Evolutionary conservation across 2,113 vertebrate genomes (phyloP).

Genomic region (Rhabdornis inornatus): DNA sequence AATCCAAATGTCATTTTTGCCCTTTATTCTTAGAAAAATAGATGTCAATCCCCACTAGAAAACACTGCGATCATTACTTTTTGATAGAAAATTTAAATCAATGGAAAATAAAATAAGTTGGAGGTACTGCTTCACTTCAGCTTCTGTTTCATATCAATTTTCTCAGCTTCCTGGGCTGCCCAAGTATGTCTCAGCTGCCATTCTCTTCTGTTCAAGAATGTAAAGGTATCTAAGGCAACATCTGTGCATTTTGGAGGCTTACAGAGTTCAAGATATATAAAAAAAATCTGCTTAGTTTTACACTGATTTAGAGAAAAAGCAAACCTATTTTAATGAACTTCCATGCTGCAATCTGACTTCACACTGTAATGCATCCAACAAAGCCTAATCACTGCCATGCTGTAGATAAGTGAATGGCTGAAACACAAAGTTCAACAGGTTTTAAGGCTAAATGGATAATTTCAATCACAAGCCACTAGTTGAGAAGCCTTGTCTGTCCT

Average conservation of each 20-base stretch:
- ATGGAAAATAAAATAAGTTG: slow-evolving; percentile 9
- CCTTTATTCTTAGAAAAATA: slow-evolving; percentile 49
- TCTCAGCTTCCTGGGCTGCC: not conserved
- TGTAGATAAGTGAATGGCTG: not conserved
- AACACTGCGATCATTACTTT: not conserved
- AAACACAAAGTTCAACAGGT: not conserved
- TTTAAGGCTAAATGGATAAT: not conserved
- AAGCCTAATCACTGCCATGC: not conserved
- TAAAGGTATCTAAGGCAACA: not conserved
- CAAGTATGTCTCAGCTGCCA: not conserved
- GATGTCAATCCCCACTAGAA: slow-evolving; percentile 23
- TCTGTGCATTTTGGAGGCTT: not conserved
- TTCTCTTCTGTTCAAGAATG: not conserved
- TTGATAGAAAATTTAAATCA: slow-evolving; percentile 27
- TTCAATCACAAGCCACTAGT: not conserved
- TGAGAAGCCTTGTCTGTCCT: not conserved
- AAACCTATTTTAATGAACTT: not conserved
- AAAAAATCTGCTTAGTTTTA: not conserved
- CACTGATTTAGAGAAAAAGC: not conserved
- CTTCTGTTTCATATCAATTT: not conserved
- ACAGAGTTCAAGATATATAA: not conserved
- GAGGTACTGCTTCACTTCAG: not conserved
- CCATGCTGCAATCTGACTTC: not conserved
- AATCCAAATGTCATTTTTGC: slow-evolving; percentile 46
- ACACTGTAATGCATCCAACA: not conserved